A percentile compares a stretch with the other conserved stretches of the same genome.
Conservation (phyloP, 2,113 vertebrate species). For the Mungos mungo region DNA sequence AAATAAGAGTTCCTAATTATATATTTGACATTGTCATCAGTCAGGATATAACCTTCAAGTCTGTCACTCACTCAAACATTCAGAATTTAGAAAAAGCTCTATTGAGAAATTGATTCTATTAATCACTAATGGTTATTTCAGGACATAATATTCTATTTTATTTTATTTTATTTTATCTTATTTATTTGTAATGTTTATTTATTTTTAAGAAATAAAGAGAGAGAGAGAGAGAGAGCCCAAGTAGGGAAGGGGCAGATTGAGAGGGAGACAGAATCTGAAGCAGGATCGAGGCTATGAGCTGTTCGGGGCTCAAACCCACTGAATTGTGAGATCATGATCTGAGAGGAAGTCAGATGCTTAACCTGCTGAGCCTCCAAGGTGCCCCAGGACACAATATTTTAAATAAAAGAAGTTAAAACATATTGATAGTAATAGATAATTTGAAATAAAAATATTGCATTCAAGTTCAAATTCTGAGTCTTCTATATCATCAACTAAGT, state of each 20-base stretch:
- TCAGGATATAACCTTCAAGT: background rate
- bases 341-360: background rate
- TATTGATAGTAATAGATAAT: background rate
- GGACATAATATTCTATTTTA: background rate
- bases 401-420: background rate
- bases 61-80: background rate
- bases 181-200: background rate
- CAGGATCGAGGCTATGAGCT: too few species aligned
- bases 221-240: background rate
- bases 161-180: background rate
- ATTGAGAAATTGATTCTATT: background rate
- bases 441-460: background rate
- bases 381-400: background rate
- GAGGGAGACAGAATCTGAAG: background rate
- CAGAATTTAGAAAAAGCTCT: background rate
- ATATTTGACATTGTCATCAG: background rate
- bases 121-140: background rate
- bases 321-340: background rate
- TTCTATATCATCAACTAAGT: background rate
- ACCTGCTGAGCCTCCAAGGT: background rate
- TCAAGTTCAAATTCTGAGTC: background rate
- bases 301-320: too few species aligned
- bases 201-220: background rate
- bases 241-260: background rate
- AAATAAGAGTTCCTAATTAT: background rate